phyloP scores from a whole-genome alignment of 1,140 invertebrate genomes.

The Pygmarrhopalites habei region DNA sequence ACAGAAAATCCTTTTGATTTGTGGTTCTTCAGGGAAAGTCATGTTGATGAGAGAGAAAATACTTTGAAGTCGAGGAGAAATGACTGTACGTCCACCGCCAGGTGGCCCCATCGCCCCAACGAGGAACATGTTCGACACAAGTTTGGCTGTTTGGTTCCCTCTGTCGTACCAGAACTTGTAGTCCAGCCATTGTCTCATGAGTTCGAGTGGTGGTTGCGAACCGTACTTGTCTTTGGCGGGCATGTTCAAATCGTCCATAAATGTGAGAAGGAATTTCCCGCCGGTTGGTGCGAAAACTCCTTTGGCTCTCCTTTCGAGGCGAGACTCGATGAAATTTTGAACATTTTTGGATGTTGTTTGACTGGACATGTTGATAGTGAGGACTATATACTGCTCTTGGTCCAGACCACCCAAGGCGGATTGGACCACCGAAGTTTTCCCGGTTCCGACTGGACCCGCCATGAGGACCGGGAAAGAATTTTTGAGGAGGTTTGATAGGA shows the following conservation, averaged over 20 bases:
- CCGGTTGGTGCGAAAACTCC: slow-evolving; percentile 47
- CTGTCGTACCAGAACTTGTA: slow-evolving; percentile 80
- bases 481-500: slow-evolving; percentile 56
- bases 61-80: slow-evolving; percentile 65
- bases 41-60: slow-evolving; percentile 75
- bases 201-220: slow-evolving; percentile 74
- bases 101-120: slow-evolving; percentile 71
- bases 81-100: slow-evolving; percentile 67
- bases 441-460: slow-evolving; percentile 70
- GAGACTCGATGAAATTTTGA: slow-evolving; percentile 65
- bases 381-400: slow-evolving; percentile 54
- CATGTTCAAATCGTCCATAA: slow-evolving; percentile 87
- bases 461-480: slow-evolving; percentile 61
- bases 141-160: slow-evolving; percentile 62
- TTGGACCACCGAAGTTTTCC: slow-evolving; percentile 69
- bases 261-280: slow-evolving; percentile 66
- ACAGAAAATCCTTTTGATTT: slow-evolving; percentile 70
- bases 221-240: slow-evolving; percentile 77
- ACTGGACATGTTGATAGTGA: slow-evolving; percentile 77
- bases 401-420: slow-evolving; percentile 58
- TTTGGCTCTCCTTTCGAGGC: slow-evolving; percentile 74
- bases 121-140: slow-evolving; percentile 63
- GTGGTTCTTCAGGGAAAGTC: slow-evolving; percentile 66
- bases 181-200: slow-evolving; percentile 75
- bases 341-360: slow-evolving; percentile 67